These are phyloP conservation scores for Mus minutoides DNA, from an alignment of 2,797 vertebrate genomes.

Conservation along the genomic window DNA sequence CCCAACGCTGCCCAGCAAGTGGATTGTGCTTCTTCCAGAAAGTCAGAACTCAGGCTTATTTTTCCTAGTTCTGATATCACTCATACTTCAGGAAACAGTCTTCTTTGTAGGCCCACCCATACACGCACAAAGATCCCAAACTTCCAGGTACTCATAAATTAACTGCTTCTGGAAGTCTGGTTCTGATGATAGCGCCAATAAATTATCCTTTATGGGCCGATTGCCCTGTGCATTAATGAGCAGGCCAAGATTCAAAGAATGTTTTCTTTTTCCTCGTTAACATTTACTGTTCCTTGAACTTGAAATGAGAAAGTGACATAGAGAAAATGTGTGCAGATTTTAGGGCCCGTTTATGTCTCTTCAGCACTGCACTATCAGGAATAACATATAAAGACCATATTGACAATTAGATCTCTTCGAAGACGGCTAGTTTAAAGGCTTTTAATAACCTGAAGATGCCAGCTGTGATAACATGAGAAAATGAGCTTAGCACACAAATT, in stretches of 20 bases:
- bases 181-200: slow-evolving; percentile 71
- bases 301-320: slow-evolving; percentile 56
- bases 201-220: slow-evolving; percentile 50
- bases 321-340: slow-evolving; percentile 58
- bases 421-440: slow-evolving; percentile 68
- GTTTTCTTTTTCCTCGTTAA: slow-evolving; percentile 60
- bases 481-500: slow-evolving; percentile 66
- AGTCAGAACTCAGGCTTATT: slow-evolving; percentile 88
- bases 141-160: slow-evolving; percentile 77
- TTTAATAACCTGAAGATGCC: slow-evolving; percentile 70
- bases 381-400: slow-evolving; percentile 62
- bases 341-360: slow-evolving; percentile 68
- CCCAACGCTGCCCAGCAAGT: not conserved
- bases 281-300: slow-evolving; percentile 65
- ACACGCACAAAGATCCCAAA: slow-evolving; percentile 67
- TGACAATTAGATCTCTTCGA: slow-evolving; percentile 73
- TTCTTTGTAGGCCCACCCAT: slow-evolving; percentile 74
- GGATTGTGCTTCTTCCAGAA: slow-evolving; percentile 85
- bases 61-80: slow-evolving; percentile 89
- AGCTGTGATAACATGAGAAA: slow-evolving; percentile 66
- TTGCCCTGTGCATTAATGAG: slow-evolving; percentile 55
- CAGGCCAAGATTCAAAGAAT: slow-evolving; percentile 19
- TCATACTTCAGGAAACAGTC: slow-evolving; percentile 85
- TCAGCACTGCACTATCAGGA: slow-evolving; percentile 48
- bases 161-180: slow-evolving; percentile 78